A percentile compares a stretch with the other conserved stretches of the same genome.
Conservation (phyloP, 2,113 vertebrate genomes). For the Equus quagga region DNA sequence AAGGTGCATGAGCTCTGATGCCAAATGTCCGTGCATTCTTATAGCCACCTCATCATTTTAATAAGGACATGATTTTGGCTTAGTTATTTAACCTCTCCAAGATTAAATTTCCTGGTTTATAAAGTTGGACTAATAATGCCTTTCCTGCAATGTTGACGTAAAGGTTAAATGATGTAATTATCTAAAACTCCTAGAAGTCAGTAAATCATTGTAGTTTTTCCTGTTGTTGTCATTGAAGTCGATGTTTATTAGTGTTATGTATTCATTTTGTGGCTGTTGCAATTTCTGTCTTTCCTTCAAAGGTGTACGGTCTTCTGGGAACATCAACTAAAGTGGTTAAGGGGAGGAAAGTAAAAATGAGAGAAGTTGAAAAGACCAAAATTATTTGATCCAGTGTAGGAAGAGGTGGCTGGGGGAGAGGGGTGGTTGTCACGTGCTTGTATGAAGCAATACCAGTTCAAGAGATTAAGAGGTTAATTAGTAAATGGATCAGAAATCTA, state of each 20-base stretch:
- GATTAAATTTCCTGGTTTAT: slow-evolving; percentile 4
- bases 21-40: not conserved
- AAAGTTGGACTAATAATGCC: not conserved
- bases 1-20: not conserved
- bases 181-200: not conserved
- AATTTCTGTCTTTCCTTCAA: slow-evolving; percentile 2
- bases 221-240: not conserved
- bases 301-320: not conserved
- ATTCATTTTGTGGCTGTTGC: not conserved
- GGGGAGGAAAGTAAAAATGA: not conserved
- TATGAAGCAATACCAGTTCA: not conserved
- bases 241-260: not conserved
- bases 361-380: slow-evolving; percentile 8
- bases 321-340: not conserved
- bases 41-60: slow-evolving; percentile 25
- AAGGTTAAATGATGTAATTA: slow-evolving; percentile 26
- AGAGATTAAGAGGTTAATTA: not conserved
- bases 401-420: not conserved
- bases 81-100: not conserved
- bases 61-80: slow-evolving; percentile 4
- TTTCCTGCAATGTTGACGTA: slow-evolving; percentile 4
- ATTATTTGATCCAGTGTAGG: not conserved
- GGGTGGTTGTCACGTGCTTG: not conserved
- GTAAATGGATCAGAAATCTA: not conserved
- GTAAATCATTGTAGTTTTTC: slow-evolving; percentile 27